Conservation (phyloP, 2,888 invertebrate genomes). For the Euplagia quadripunctaria region DNA sequence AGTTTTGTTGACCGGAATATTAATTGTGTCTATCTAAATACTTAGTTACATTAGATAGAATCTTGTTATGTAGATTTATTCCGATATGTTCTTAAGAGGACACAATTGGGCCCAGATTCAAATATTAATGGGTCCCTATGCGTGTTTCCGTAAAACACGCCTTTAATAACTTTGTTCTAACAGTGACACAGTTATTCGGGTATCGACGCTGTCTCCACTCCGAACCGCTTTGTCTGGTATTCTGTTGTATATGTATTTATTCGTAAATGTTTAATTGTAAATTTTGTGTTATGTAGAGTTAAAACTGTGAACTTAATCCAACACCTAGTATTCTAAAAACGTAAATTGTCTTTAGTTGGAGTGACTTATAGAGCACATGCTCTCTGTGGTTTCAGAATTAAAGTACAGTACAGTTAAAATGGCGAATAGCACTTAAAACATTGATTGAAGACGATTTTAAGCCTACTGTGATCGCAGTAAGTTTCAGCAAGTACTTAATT, state of each 20-base stretch:
- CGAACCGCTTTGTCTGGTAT: constrained; percentile 56
- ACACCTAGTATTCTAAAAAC: constrained; percentile 41
- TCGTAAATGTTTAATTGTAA: constrained; percentile 53
- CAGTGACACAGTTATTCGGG: constrained; percentile 60
- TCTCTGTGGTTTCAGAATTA: not conserved
- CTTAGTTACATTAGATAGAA: constrained; percentile 7
- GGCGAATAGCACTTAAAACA: not conserved
- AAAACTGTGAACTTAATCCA: constrained; percentile 47
- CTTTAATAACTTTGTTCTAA: not conserved
- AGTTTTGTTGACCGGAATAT: not conserved
- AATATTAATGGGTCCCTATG: not conserved
- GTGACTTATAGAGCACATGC: not conserved
- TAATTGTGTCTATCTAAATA: not conserved
- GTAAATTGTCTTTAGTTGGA: constrained; percentile 18
- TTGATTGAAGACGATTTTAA: not conserved
- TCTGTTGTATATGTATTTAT: constrained; percentile 50
- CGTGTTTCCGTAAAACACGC: constrained; percentile 6
- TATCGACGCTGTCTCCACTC: constrained; percentile 57
- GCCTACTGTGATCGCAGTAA: not conserved
- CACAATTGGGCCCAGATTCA: not conserved
- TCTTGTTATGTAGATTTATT: constrained; percentile 16
- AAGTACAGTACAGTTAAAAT: not conserved
- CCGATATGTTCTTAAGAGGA: not conserved
- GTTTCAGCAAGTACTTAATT: not conserved
- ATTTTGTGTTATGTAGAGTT: constrained; percentile 55